Evolutionary conservation across 2,888 invertebrate genomes (phyloP).

Genomic region (Gerris lacustris): DNA sequence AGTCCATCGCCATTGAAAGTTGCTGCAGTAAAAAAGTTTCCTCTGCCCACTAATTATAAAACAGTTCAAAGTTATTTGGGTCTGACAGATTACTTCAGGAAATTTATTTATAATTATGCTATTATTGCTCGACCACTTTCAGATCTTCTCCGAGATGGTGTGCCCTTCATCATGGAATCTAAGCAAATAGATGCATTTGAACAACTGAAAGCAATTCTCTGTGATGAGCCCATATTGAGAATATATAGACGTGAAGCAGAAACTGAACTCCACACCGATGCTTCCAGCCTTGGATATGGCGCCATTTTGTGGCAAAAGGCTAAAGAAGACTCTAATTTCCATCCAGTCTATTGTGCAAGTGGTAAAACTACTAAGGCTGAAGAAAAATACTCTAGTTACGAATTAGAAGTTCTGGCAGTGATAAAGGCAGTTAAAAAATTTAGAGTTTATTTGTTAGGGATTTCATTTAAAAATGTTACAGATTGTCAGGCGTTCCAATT

Average conservation of each 20-base stretch:
- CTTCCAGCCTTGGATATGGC: constrained; percentile 6
- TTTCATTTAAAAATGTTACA: too few species aligned
- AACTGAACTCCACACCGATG: constrained; percentile 21
- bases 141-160: neutral
- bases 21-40: constrained; percentile 25
- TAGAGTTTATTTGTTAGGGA: too few species aligned
- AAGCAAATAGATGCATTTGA: too few species aligned
- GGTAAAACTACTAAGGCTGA: too few species aligned
- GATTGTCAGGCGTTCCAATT: too few species aligned
- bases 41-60: constrained; percentile 15
- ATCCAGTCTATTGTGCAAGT: too few species aligned
- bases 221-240: constrained; percentile 30
- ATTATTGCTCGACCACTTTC: constrained; percentile 9
- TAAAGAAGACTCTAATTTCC: too few species aligned
- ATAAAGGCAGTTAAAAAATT: too few species aligned
- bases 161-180: constrained; percentile 4
- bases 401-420: too few species aligned
- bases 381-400: too few species aligned
- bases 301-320: too few species aligned
- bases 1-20: constrained; percentile 26
- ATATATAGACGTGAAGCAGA: constrained; percentile 30
- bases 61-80: constrained; percentile 20
- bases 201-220: neutral
- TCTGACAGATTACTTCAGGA: constrained; percentile 19
- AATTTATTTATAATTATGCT: constrained; percentile 14